These are phyloP conservation scores for Molothrus aeneus DNA, from an alignment of 2,797 vertebrate species.

Conservation along the genomic window DNA sequence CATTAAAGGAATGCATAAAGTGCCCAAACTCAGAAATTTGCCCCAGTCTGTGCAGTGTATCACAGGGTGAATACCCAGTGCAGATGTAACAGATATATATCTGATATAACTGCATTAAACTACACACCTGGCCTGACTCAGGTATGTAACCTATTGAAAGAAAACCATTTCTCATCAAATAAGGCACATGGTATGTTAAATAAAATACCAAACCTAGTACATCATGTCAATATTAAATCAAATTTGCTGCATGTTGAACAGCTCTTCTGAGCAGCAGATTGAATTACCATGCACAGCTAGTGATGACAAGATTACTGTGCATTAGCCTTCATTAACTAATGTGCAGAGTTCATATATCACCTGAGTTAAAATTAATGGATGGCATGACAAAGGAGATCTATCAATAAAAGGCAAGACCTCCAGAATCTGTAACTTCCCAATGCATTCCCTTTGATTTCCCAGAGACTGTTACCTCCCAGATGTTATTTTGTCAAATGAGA, in stretches of 20 bases:
- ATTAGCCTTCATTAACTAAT: constrained; percentile 50
- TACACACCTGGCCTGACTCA: not conserved
- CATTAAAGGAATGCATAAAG: not conserved
- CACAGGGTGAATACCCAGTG: not conserved
- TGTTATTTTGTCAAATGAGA: not conserved
- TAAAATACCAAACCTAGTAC: constrained; percentile 36
- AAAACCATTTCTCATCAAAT: constrained; percentile 42
- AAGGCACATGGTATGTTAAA: constrained; percentile 14
- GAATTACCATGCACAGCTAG: constrained; percentile 64
- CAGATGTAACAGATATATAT: not conserved
- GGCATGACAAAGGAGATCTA: not conserved
- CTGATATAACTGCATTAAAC: not conserved
- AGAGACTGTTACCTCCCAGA: not conserved
- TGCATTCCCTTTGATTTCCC: not conserved
- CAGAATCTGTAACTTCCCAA: not conserved
- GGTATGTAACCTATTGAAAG: not conserved
- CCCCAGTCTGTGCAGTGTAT: not conserved
- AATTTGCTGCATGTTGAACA: constrained; percentile 40
- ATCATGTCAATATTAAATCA: constrained; percentile 57
- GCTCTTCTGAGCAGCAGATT: constrained; percentile 21
- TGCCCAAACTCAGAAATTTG: not conserved
- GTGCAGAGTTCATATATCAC: constrained; percentile 40
- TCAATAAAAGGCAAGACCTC: constrained; percentile 24
- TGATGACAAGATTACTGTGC: constrained; percentile 46
- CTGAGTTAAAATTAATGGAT: constrained; percentile 38